Evolutionary conservation across 2,888 invertebrate species (phyloP), one percentile per base, ranked within the genome.

Genomic region (Cremastobaeus sp.): DNA sequence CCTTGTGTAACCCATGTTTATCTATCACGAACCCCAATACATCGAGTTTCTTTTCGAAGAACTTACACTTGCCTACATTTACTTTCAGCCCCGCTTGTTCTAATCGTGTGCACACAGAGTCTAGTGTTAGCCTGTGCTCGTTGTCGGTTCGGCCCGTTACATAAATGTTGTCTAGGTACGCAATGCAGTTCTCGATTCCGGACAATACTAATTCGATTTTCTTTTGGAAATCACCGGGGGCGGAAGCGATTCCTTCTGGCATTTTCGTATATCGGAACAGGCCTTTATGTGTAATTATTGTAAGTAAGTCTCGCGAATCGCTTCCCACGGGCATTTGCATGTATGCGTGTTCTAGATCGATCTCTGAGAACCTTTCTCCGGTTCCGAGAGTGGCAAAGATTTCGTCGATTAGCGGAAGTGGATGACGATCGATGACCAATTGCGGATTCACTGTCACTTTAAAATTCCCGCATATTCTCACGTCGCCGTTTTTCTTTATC

Each of bases 201-300:
- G 55, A 25, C 9, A 84, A 68, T 25, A 84, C 54, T 14, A 79
- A 77, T 45, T 86, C 85, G 64, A 84, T 79, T 11, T 79, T 76
- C 66, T 76, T 75, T 47, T 86, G 84, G 71, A 85, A 86, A 60
- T 85, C 82, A n/a, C 83, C 81, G 9, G 83, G 83, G 0, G 85
- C 84, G 5, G 84, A 82, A 17, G 84, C 83, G 0, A 50, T 82
- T 2, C 86, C 86, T 76, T 83, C 85, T 9, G 83, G 79, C n/a
- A 85, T 70, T 60, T 84, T 50, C 37, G 79, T 76, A 55, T 79
- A 66, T 6, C 35, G 32, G 66, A 54, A 80, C 6, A 80, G 57
- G 2, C 80, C 79, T 8, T 39, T 74, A 15, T 79, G 79, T 3
- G 83, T 83, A 35, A 79, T 81, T 57, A 82, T 79, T 0, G 83